Percentiles rank a stretch among this genome's conserved stretches.
phyloP scores from a whole-genome alignment of 2,113 vertebrate genomes.

The Eleginops maclovinus region DNA sequence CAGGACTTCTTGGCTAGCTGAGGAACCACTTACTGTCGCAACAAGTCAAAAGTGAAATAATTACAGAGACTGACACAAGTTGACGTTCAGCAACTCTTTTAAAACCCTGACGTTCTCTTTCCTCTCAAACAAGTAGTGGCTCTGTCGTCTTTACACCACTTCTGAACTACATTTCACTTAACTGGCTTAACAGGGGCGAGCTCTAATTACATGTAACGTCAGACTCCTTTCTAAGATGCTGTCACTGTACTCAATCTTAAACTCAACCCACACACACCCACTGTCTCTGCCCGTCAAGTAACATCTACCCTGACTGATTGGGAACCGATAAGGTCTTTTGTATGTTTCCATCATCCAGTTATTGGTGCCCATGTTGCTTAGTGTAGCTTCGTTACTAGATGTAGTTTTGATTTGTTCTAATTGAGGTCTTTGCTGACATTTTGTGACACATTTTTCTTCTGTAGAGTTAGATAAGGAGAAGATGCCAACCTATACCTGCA shows the following conservation, averaged over 20 bases:
- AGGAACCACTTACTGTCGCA: not conserved
- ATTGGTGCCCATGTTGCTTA: not conserved
- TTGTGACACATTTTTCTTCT: not conserved
- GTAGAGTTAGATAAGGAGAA: not conserved
- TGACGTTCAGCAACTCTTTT: not conserved
- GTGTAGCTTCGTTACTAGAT: no score
- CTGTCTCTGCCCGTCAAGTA: conserved; percentile 12
- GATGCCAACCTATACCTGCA: not conserved
- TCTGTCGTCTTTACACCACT: not conserved
- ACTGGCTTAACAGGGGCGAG: conserved; percentile 18
- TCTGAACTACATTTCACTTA: conserved; percentile 31
- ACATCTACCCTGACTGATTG: conserved; percentile 3
- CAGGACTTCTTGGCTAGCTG: not conserved
- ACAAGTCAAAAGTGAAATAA: conserved; percentile 1
- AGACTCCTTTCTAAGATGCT: conserved; percentile 14
- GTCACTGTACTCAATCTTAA: conserved; percentile 28
- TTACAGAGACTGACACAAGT: not conserved
- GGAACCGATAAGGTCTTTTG: conserved; percentile 3
- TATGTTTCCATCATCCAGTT: not conserved
- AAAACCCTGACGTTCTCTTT: not conserved
- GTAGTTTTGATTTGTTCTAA: not conserved
- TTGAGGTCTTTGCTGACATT: not conserved
- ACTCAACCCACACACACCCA: conserved; percentile 29
- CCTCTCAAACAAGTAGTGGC: conserved; percentile 11
- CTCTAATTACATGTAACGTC: conserved; percentile 45